phyloP scores from a whole-genome alignment of 1,140 invertebrate genomes.

The Diorhabda carinulata region DNA sequence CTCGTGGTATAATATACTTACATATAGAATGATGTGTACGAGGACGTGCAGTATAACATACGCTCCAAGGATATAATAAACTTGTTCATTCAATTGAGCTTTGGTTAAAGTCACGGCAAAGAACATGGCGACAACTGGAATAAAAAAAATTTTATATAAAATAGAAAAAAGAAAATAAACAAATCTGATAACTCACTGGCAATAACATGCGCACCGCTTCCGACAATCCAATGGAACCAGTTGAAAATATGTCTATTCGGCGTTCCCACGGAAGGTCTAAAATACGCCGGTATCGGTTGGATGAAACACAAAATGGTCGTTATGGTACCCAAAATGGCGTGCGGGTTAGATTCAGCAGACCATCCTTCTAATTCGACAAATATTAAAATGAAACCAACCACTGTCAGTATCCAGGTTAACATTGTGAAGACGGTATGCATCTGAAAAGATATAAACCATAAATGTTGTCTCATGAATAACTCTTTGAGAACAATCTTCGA shows the following conservation, averaged over 20 bases:
- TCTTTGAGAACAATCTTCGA: too few relatives aligned
- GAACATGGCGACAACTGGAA: conserved; percentile 88
- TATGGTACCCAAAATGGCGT: conserved; percentile 74
- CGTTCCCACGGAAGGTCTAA: conserved; percentile 80
- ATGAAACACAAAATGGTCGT: conserved; percentile 78
- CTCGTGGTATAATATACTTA: conserved; percentile 52
- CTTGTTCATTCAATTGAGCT: conserved; percentile 81
- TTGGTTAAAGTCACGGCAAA: conserved; percentile 81
- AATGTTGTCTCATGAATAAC: not conserved
- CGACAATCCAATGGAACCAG: conserved; percentile 90
- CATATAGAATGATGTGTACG: conserved; percentile 81
- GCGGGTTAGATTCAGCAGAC: conserved; percentile 67
- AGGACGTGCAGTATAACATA: conserved; percentile 87
- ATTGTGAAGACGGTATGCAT: conserved; percentile 84
- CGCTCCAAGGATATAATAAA: conserved; percentile 80
- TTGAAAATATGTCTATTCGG: conserved; percentile 83
- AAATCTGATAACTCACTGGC: conserved; percentile 64
- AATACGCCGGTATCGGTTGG: conserved; percentile 80
- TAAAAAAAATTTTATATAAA: conserved; percentile 4
- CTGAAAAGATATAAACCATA: conserved; percentile 51
- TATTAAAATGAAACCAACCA: conserved; percentile 76
- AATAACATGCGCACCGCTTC: conserved; percentile 87
- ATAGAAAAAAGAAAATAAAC: too few relatives aligned
- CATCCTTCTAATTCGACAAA: conserved; percentile 78
- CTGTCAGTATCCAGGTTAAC: conserved; percentile 73